Conservation (phyloP, 1,140 invertebrate species). For the Achroia grisella region DNA sequence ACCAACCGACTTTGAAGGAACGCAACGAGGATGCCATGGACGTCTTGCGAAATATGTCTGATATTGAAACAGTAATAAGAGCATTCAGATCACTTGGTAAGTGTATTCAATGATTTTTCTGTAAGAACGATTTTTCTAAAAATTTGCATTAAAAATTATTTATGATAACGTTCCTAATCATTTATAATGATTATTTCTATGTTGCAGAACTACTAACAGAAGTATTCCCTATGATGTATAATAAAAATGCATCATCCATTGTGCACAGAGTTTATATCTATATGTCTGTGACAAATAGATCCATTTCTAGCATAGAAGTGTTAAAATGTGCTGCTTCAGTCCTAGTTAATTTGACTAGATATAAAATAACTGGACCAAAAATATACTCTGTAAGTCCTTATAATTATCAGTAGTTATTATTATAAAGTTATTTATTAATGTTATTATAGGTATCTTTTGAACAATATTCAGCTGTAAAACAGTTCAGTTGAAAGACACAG, state of each 20-base stretch:
- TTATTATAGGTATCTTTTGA: too few species aligned
- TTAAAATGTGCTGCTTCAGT: constrained; percentile 63
- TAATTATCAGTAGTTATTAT: constrained; percentile 5
- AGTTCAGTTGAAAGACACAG: too few species aligned
- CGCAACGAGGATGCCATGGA: constrained; percentile 66
- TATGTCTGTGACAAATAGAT: constrained; percentile 70
- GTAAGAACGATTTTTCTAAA: too few species aligned
- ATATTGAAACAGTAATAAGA: constrained; percentile 60
- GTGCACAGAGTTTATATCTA: constrained; percentile 64
- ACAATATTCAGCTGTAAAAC: too few species aligned
- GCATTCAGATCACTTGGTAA: constrained; percentile 60
- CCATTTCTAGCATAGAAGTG: constrained; percentile 72
- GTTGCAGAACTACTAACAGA: constrained; percentile 73
- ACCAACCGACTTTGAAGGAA: constrained; percentile 55
- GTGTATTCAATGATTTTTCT: too few species aligned
- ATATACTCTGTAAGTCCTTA: constrained; percentile 45
- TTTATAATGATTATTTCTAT: too few species aligned
- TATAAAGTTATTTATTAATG: constrained; percentile 6
- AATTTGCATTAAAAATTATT: too few species aligned
- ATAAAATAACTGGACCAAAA: constrained; percentile 49
- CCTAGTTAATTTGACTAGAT: constrained; percentile 72
- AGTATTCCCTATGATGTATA: constrained; percentile 68
- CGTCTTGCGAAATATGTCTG: constrained; percentile 50
- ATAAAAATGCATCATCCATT: constrained; percentile 42
- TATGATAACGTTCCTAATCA: too few species aligned